Percentiles rank a stretch among this genome's conserved stretches.
phyloP scores from a whole-genome alignment of 2,113 vertebrate species.

The Mungos mungo region DNA sequence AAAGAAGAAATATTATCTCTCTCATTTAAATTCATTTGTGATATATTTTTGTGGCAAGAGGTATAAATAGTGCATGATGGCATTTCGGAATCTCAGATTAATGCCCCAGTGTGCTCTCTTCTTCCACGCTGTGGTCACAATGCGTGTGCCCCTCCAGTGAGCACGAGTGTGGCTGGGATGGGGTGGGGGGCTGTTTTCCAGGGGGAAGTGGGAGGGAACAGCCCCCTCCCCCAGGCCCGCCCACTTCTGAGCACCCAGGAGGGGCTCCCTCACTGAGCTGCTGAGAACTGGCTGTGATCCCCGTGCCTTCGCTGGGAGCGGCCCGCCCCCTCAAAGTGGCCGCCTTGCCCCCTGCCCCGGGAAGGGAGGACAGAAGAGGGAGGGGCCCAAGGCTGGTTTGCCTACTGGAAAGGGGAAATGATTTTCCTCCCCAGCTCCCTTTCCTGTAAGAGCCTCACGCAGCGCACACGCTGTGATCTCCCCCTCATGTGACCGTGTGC shows the following conservation, averaged over 20 bases:
- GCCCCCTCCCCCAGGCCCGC: neutral
- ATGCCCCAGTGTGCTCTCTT: neutral
- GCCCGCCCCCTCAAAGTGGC: neutral
- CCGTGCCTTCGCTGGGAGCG: fast-evolving
- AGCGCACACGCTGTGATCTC: neutral
- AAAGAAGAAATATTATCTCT: slow-evolving; percentile 55
- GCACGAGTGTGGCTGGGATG: neutral
- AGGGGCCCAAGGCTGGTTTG: neutral
- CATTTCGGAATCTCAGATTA: slow-evolving; percentile 27
- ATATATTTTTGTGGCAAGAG: slow-evolving; percentile 49
- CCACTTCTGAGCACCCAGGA: neutral
- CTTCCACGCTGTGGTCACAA: neutral
- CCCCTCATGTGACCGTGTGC: neutral
- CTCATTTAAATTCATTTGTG: slow-evolving; percentile 61
- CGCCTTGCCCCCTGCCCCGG: neutral
- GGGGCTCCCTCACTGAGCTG: neutral
- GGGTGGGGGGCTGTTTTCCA: neutral
- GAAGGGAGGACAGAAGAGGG: neutral
- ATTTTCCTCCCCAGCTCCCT: neutral
- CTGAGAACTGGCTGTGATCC: neutral
- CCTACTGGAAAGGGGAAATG: neutral
- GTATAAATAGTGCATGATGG: slow-evolving; percentile 62
- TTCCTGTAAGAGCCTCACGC: neutral
- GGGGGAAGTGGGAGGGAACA: neutral
- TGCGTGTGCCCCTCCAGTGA: fast-evolving